phyloP scores from a whole-genome alignment of 2,797 vertebrate species.

The Scarus forsteni region DNA sequence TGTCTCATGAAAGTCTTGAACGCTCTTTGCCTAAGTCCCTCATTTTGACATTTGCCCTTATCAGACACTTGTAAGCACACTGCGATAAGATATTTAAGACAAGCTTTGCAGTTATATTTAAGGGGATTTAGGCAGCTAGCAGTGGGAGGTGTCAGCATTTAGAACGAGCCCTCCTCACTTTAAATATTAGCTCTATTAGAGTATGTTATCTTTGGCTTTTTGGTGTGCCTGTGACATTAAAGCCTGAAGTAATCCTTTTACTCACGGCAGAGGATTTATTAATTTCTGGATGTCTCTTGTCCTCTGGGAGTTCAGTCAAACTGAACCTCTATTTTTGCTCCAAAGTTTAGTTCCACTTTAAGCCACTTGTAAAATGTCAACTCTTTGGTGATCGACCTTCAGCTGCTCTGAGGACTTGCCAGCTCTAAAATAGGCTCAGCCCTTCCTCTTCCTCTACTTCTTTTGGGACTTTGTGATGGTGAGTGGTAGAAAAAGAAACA shows the following conservation, averaged over 20 bases:
- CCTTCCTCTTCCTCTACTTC: slow-evolving; percentile 1
- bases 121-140: slow-evolving; percentile 16
- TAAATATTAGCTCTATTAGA: slow-evolving; percentile 41
- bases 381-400: slow-evolving; percentile 45
- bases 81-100: slow-evolving; percentile 7
- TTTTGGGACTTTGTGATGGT: slow-evolving; percentile 1
- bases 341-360: slow-evolving; percentile 40
- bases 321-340: slow-evolving; percentile 36
- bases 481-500: slow-evolving; percentile 12
- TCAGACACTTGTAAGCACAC: slow-evolving; percentile 9
- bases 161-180: slow-evolving; percentile 24
- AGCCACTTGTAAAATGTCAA: slow-evolving; percentile 58
- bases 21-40: not conserved
- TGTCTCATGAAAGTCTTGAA: not conserved
- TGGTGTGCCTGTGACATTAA: slow-evolving; percentile 47
- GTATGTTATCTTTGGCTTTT: slow-evolving; percentile 24
- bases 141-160: slow-evolving; percentile 28
- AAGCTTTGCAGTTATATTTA: slow-evolving; percentile 9
- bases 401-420: slow-evolving; percentile 9
- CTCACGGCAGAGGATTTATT: slow-evolving; percentile 29
- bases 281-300: slow-evolving; percentile 41
- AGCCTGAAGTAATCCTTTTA: slow-evolving; percentile 49
- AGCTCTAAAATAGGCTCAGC: slow-evolving; percentile 2
- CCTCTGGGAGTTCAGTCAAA: slow-evolving; percentile 19
- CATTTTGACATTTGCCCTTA: slow-evolving; percentile 10